Base-by-base conservation (phyloP, 2,113 vertebrate species). In the Gavia stellata region DNA sequence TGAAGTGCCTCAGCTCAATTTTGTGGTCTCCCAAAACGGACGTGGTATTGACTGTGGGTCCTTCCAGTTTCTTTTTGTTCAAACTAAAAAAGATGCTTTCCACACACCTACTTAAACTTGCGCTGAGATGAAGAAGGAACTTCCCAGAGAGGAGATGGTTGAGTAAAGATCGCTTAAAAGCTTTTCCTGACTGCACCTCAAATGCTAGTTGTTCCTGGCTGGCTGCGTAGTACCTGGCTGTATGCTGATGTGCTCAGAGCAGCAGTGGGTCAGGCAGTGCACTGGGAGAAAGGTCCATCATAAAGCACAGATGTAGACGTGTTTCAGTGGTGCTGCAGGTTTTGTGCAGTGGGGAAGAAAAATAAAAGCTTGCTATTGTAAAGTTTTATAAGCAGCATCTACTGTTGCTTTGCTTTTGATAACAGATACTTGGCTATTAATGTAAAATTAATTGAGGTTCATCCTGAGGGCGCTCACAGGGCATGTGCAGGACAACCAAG, bases 261-360 rank as follows among this genome's bases (percentile, higher is more conserved):
- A 58, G 9, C 45, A 45, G 58, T 1, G 34, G n/a, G 40, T 61
- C 40, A 21, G 44, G 40, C 33, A 47, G 31, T 2, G 17, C 18
- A 14, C 34, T 5, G 4, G 17, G 36, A 71, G 52, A 56, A 74
- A 83, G 21, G 11, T 62, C 50, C 0, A 0, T 28, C n/a, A 23
- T n/a, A 42, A 91, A 67, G 9, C 58, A 45, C 3, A 0, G n/a
- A 34, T 5, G 10, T 20, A 36, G 58, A 20, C 11, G 0, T 25
- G 14, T 61, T 87, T 65, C 58, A 44, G 44, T 65, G 44, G 18
- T 77, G 62, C 71, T 86, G 53, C 49, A 78, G 34, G 16, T 20
- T 75, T 85, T 5, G 2, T 49, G 40, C 28, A 40, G 24, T 17
- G 29, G 31, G 15, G 24, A 10, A n/a, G n/a, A 33, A 26, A 38